Conservation (phyloP, 2,113 vertebrate genomes). For the Trematomus loennbergii region DNA sequence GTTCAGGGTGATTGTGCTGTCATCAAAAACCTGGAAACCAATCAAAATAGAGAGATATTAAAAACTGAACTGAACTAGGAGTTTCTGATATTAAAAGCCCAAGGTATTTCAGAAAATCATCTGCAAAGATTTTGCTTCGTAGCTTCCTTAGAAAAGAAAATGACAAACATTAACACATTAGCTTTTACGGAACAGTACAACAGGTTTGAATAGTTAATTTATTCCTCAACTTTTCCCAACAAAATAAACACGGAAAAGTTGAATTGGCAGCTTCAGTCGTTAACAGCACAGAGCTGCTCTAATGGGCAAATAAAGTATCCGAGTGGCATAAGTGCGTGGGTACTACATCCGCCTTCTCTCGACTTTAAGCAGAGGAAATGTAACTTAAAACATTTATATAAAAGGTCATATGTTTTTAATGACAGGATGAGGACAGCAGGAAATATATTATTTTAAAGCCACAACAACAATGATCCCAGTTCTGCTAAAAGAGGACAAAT, state of each 20-base stretch:
- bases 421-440: not conserved
- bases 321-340: not conserved
- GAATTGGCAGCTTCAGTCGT: not conserved
- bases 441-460: slow-evolving; percentile 1
- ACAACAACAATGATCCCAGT: slow-evolving; percentile 8
- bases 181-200: not conserved
- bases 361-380: not conserved
- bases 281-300: not conserved
- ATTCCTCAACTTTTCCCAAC: not conserved
- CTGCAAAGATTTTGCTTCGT: not conserved
- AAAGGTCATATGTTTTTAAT: not conserved
- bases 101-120: not conserved
- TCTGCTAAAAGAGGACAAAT: slow-evolving; percentile 27
- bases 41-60: not conserved
- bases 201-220: not conserved
- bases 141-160: not conserved
- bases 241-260: not conserved
- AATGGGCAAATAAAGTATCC: not conserved
- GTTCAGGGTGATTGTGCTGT: not conserved
- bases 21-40: not conserved
- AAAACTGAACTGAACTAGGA: not conserved
- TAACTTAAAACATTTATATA: not conserved
- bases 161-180: not conserved
- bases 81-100: not conserved
- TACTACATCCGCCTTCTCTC: not conserved